These are phyloP conservation scores for Danaus chrysippus DNA, from an alignment of 2,888 invertebrate genomes.

Conservation along the genomic window DNA sequence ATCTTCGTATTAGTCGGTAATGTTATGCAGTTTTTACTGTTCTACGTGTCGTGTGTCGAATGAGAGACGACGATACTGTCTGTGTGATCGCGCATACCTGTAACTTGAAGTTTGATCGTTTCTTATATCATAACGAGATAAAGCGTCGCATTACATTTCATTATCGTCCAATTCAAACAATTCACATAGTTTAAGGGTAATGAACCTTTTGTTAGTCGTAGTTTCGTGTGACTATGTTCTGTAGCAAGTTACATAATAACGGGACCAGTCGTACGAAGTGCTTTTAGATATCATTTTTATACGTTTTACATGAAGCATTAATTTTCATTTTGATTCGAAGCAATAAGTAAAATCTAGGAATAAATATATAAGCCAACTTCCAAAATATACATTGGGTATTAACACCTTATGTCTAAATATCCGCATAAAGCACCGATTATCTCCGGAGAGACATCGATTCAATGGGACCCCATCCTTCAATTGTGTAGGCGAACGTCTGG, in stretches of 20 bases:
- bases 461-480: conserved; percentile 36
- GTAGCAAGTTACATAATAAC: conserved; percentile 34
- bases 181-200: conserved; percentile 37
- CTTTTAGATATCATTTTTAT: conserved; percentile 17
- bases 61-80: too few relatives aligned
- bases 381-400: conserved; percentile 19
- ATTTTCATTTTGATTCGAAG: neutral
- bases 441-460: conserved; percentile 37
- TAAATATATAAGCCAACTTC: conserved; percentile 1
- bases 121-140: conserved; percentile 35
- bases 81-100: neutral
- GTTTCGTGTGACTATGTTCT: conserved; percentile 38
- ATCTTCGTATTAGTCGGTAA: too few relatives aligned
- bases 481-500: conserved; percentile 35
- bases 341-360: neutral
- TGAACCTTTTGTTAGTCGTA: conserved; percentile 39
- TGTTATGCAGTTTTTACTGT: too few relatives aligned
- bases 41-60: too few relatives aligned
- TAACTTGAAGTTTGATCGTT: conserved; percentile 14
- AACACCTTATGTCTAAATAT: conserved; percentile 30
- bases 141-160: conserved; percentile 34
- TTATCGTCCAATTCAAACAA: conserved; percentile 31
- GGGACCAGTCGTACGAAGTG: conserved; percentile 29
- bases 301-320: neutral
- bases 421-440: conserved; percentile 26